Evolutionary conservation across 2,797 vertebrate species (phyloP).

Genomic region (Chelon labrosus): DNA sequence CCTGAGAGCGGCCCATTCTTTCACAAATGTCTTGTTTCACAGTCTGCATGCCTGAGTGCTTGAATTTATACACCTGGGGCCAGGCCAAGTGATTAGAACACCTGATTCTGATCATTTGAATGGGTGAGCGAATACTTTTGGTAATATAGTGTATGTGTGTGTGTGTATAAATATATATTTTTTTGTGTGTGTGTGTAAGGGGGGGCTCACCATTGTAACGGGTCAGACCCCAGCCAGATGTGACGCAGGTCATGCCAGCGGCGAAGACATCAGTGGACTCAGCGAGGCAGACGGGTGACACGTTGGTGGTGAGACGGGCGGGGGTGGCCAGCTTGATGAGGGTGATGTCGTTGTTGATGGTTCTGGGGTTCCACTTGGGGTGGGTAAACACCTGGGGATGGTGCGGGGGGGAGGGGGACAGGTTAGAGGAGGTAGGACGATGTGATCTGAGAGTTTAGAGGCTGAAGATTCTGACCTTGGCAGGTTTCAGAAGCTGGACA

Average conservation of each 20-base stretch:
- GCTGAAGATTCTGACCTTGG: constrained; percentile 71
- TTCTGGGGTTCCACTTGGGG: constrained; percentile 81
- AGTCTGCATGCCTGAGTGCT: no score
- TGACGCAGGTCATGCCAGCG: constrained; percentile 80
- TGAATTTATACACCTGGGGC: no score
- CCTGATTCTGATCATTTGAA: no score
- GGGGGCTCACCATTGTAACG: constrained; percentile 80
- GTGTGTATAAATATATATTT: no score
- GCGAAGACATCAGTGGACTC: constrained; percentile 72
- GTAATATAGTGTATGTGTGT: no score
- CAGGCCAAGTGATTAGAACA: no score
- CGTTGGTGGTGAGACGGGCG: constrained; percentile 63
- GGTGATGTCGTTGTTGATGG: constrained; percentile 86
- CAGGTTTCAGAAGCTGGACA: constrained; percentile 82
- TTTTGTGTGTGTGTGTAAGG: no score
- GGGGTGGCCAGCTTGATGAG: constrained; percentile 87
- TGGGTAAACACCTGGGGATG: constrained; percentile 86
- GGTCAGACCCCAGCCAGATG: constrained; percentile 84
- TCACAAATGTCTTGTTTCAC: no score
- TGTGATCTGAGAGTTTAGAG: rapidly evolving
- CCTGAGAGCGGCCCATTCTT: no score
- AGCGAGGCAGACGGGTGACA: constrained; percentile 84
- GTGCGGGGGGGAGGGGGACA: no score
- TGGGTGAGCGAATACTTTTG: no score
- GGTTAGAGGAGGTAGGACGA: background rate